Conservation (phyloP, 2,113 vertebrate genomes). For the Salvelinus namaycush region DNA sequence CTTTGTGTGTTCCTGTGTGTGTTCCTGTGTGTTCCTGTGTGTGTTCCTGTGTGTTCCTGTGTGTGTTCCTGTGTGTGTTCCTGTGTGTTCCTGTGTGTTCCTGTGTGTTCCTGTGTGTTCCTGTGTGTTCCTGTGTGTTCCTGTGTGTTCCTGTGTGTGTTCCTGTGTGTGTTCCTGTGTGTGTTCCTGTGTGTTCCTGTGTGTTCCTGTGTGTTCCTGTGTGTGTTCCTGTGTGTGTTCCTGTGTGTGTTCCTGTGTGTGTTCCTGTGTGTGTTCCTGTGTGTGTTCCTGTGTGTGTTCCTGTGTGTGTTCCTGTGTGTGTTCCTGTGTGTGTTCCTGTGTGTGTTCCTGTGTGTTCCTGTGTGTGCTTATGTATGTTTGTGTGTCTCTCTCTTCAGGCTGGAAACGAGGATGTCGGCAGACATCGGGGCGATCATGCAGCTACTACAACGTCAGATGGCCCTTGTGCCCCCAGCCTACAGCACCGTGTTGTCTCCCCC, state of each 20-base stretch:
- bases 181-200: not conserved
- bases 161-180: not conserved
- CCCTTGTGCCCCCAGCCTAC: conserved; percentile 86
- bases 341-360: not conserved
- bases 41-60: not conserved
- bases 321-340: not conserved
- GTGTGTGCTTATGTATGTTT: not conserved
- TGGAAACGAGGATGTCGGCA: conserved; percentile 86
- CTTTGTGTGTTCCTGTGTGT: not conserved
- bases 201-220: not conserved
- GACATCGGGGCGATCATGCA: conserved; percentile 88
- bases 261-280: not conserved
- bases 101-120: not conserved
- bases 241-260: not conserved
- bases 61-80: not conserved
- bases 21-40: too few relatives aligned
- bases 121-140: not conserved
- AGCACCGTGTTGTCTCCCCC: conserved; percentile 85
- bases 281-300: not conserved
- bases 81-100: not conserved
- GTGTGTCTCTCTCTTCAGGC: conserved; percentile 58
- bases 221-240: not conserved
- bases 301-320: conserved; percentile 12
- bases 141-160: not conserved
- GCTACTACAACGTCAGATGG: conserved; percentile 87